Evolutionary conservation across 1,140 invertebrate species (phyloP).

Genomic region (Paraescarpia echinospica): DNA sequence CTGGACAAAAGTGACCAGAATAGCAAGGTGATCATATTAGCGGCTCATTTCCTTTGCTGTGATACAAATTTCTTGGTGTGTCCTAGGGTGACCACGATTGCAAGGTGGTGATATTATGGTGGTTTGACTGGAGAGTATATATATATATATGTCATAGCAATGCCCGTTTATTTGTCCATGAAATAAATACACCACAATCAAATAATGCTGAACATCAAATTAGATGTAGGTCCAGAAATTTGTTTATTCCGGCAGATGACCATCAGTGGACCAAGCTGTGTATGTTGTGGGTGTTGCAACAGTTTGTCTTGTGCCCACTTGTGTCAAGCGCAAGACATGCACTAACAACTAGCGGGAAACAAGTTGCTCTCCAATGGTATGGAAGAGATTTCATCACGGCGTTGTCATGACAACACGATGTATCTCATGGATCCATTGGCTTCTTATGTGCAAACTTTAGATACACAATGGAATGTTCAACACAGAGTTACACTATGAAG

Average conservation of each 20-base stretch:
- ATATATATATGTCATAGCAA: no score
- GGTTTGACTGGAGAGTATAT: no score
- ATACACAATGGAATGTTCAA: not conserved
- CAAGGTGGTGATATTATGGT: no score
- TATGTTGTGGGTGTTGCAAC: not conserved
- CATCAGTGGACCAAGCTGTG: not conserved
- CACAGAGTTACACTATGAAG: not conserved
- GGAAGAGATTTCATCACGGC: not conserved
- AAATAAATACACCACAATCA: not conserved
- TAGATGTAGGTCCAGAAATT: not conserved
- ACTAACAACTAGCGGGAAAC: not conserved
- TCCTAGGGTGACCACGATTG: no score
- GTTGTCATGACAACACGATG: not conserved
- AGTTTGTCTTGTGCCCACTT: not conserved
- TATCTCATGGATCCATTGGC: conserved; percentile 4
- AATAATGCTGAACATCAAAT: not conserved
- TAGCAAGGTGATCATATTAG: no score
- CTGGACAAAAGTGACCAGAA: no score
- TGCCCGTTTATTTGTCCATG: not conserved
- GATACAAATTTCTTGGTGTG: no score
- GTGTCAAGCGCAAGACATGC: not conserved
- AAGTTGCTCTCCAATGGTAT: not conserved
- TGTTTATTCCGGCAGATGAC: not conserved
- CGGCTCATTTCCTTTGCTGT: no score
- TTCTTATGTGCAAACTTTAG: not conserved